Evolutionary conservation across 2,888 invertebrate genomes (phyloP), one percentile per base, ranked within the genome.

Genomic region (Agrochola circellaris): DNA sequence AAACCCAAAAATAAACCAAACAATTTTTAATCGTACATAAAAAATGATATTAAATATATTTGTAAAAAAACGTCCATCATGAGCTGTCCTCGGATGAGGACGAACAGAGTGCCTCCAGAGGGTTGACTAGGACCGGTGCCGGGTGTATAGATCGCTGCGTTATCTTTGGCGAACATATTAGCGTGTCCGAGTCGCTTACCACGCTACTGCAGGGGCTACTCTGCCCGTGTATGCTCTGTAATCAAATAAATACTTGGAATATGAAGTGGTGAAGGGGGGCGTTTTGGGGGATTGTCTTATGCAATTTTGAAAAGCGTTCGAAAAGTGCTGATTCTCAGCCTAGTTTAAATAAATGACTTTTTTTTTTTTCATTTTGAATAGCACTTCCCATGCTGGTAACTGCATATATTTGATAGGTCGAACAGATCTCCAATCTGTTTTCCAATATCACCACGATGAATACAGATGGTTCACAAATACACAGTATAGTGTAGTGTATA

Each of bases 161-260:
- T 72, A 67, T 68, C 73, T 79, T 86, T 54, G 95, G 94, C 58
- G 95, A 92, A 78, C 92, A 93, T 77, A 95, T 95, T 71, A 96
- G 92, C 73, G 96, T 96, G 84, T 93, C 96, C 3, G 96, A 96
- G 86, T 95, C 95, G 84, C 95, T 95, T 79, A 93, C 92, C 26
- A 89, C 90, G 79, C 94, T 94, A 87, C 93, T 90, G 77, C 93
- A 84, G 26, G 91, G 88, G 79, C 92, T 93, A 77, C 85, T 83
- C 62, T 67, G 81, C 65, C 30, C 54, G 71, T 75, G 60, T 64
- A 64, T 66, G 38, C 64, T 73, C 83, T 84, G 82, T 54, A 30
- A 78, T 66, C 15, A 38, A 51, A 68, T 34, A 68, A 38, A 38
- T 38, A 54, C 1, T 54, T 11, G 15, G 34, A 67, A 42, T 34